phyloP scores from a whole-genome alignment of 1,140 invertebrate genomes.

The Aphaenogaster rudis region DNA sequence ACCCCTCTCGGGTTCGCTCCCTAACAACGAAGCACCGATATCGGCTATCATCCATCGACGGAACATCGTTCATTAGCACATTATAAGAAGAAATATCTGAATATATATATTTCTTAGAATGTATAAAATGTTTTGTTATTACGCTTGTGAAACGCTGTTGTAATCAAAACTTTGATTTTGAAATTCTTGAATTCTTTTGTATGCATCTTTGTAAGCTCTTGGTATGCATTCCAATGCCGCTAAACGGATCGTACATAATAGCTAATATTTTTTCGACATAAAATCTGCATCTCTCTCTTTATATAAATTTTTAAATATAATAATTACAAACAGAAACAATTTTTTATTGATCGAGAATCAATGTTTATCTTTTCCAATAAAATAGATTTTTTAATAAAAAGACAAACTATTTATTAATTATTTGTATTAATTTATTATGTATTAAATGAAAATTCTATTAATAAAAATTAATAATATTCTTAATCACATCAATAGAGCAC shows the following conservation, averaged over 20 bases:
- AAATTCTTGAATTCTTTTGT: constrained; percentile 10
- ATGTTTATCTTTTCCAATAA: not conserved
- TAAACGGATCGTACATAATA: too few species aligned
- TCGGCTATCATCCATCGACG: constrained; percentile 3
- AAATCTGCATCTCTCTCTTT: not conserved
- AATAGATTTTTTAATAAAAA: not conserved
- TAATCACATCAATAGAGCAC: not conserved
- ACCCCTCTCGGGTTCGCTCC: constrained; percentile 18
- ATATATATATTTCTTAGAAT: not conserved
- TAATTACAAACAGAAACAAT: not conserved
- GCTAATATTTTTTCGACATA: too few species aligned
- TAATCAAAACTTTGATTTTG: not conserved
- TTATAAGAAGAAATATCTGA: not conserved
- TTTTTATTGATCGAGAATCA: not conserved
- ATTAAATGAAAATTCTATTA: not conserved
- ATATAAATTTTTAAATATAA: not conserved
- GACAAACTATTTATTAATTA: not conserved
- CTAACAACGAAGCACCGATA: constrained; percentile 24
- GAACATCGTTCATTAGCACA: constrained; percentile 26
- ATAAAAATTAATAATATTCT: not conserved
- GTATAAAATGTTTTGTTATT: not conserved
- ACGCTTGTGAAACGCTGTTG: not conserved
- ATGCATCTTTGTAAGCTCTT: not conserved
- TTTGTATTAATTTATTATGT: not conserved
- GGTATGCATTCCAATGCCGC: not conserved